Conservation (phyloP, 2,888 invertebrate species). For the Adelphocoris suturalis region DNA sequence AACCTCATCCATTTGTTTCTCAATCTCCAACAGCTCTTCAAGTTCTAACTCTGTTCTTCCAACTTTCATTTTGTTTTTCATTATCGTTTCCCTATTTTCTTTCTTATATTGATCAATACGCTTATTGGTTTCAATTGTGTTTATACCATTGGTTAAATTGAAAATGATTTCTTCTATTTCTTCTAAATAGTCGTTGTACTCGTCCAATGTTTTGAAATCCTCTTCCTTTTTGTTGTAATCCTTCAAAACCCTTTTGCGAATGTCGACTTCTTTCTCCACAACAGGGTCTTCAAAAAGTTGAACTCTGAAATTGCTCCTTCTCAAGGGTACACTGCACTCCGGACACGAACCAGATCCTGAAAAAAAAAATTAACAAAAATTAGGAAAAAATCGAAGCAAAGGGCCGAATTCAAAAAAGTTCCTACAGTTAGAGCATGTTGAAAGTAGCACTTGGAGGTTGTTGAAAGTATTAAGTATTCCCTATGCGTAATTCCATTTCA, state of each 20-base stretch:
- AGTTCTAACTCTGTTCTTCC: constrained; percentile 90
- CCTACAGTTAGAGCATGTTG: too few relatives aligned
- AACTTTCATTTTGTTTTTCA: constrained; percentile 85
- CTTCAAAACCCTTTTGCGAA: constrained; percentile 90
- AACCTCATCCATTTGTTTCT: constrained; percentile 87
- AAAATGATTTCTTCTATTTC: constrained; percentile 94
- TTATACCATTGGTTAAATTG: constrained; percentile 93
- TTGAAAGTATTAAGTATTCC: too few relatives aligned
- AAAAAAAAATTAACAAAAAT: constrained; percentile 75
- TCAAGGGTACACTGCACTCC: constrained; percentile 92
- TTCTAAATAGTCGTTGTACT: constrained; percentile 98
- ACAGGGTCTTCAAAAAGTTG: constrained; percentile 97
- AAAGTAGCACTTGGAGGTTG: too few relatives aligned
- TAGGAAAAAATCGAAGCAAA: background rate
- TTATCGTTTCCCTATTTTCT: constrained; percentile 91
- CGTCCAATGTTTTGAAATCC: constrained; percentile 90
- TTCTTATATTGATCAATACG: constrained; percentile 94
- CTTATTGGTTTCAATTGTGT: constrained; percentile 92
- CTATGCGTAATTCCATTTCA: too few relatives aligned
- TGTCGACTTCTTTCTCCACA: constrained; percentile 98
- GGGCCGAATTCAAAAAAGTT: too few relatives aligned
- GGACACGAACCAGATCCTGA: constrained; percentile 95
- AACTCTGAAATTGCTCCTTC: constrained; percentile 93
- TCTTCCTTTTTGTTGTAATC: constrained; percentile 97
- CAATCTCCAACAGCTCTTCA: constrained; percentile 90